Percentiles rank a stretch among this genome's conserved stretches.
These are phyloP conservation scores for Tolmerus cingulatus DNA, from an alignment of 2,888 invertebrate genomes.

Conservation along the genomic window DNA sequence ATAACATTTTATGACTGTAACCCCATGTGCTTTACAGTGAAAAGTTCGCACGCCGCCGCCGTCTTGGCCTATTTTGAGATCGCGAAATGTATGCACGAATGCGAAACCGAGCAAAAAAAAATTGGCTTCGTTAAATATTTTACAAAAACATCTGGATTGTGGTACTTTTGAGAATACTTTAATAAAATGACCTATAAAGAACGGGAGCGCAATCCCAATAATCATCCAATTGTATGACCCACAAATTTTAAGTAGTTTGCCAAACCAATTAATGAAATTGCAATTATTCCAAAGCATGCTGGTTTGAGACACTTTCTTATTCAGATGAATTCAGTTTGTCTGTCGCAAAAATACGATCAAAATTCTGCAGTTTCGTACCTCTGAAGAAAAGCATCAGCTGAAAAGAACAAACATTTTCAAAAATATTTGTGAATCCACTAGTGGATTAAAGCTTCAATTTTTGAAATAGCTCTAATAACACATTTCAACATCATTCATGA, in stretches of 20 bases:
- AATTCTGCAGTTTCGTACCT: no score
- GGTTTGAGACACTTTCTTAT: no score
- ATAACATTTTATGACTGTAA: conserved; percentile 14
- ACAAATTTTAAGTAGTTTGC: not conserved
- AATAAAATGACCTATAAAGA: not conserved
- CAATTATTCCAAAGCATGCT: not conserved
- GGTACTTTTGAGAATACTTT: not conserved
- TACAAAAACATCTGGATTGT: not conserved
- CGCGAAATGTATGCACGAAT: not conserved
- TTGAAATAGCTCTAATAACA: no score
- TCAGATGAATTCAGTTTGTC: no score
- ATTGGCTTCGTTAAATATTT: not conserved
- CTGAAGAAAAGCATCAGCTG: no score
- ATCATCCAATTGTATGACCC: not conserved
- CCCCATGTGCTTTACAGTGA: not conserved
- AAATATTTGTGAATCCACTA: no score
- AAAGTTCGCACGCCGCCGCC: not conserved
- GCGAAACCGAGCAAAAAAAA: not conserved
- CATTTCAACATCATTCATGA: no score
- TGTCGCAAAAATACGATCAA: no score
- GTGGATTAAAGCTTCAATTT: no score
- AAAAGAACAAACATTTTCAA: no score
- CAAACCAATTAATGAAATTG: no score
- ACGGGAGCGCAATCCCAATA: not conserved
- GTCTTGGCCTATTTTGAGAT: conserved; percentile 14